phyloP scores from a whole-genome alignment of 2,797 vertebrate genomes.

The Sebastiscus tertius region DNA sequence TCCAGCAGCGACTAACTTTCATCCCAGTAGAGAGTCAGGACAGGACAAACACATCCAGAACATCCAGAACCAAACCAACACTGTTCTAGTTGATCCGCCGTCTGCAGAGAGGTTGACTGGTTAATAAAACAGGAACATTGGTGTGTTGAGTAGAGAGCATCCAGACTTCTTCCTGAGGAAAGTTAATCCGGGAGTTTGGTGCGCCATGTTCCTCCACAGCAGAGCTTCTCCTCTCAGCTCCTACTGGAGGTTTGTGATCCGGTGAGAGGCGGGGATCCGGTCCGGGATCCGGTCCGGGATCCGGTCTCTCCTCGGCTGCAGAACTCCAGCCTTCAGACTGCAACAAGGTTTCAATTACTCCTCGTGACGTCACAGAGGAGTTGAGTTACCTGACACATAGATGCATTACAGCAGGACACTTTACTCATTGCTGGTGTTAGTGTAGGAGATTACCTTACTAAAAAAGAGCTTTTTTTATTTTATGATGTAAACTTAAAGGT shows the following conservation, averaged over 20 bases:
- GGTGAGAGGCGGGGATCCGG: conserved; percentile 81
- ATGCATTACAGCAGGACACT: background rate
- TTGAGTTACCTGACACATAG: conserved; percentile 72
- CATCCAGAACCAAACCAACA: background rate
- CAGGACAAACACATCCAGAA: conserved; percentile 42
- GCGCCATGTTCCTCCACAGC: conserved; percentile 83
- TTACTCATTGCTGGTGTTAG: background rate
- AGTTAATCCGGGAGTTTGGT: conserved; percentile 64
- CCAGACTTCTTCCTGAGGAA: conserved; percentile 17
- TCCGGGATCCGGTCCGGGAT: background rate
- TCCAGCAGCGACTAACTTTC: conserved; percentile 74
- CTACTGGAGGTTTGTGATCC: conserved; percentile 55
- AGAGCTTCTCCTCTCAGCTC: conserved; percentile 57
- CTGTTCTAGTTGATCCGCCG: accelerated
- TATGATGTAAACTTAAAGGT: no score
- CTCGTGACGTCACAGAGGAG: conserved; percentile 79
- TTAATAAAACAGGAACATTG: no score
- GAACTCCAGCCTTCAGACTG: conserved; percentile 64
- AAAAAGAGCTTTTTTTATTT: no score
- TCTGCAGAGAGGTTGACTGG: accelerated
- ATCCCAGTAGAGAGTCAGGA: conserved; percentile 57
- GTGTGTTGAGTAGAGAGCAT: background rate
- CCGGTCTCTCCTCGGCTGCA: no score
- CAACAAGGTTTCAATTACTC: conserved; percentile 65
- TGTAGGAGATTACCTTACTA: background rate